phyloP scores from a whole-genome alignment of 2,888 invertebrate genomes.

The Tiphia femorata region DNA sequence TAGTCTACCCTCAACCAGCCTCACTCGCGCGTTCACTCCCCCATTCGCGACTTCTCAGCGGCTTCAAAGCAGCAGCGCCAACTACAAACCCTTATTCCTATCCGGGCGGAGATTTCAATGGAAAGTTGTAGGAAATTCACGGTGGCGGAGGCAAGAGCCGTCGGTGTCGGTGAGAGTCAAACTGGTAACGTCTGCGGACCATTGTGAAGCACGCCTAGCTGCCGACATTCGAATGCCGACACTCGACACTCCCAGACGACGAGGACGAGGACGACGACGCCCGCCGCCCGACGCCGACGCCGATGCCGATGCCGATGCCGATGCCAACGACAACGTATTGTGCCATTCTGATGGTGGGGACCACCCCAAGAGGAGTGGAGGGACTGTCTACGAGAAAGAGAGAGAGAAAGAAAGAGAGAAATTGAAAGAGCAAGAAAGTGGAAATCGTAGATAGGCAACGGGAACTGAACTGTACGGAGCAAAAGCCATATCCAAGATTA shows the following conservation, averaged over 20 bases:
- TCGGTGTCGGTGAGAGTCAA: slow-evolving; percentile 47
- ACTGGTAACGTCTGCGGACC: slow-evolving; percentile 51
- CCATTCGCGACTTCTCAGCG: neutral
- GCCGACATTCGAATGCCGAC: slow-evolving; percentile 41
- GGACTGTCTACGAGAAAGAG: slow-evolving; percentile 22
- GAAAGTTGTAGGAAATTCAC: slow-evolving; percentile 59
- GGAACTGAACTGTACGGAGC: slow-evolving; percentile 18
- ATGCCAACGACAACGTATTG: slow-evolving; percentile 34
- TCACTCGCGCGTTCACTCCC: slow-evolving; percentile 7
- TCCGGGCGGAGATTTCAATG: slow-evolving; percentile 54
- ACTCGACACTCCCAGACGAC: slow-evolving; percentile 38
- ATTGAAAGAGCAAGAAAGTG: slow-evolving; percentile 13
- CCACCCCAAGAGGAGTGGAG: neutral
- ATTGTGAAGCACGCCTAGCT: slow-evolving; percentile 46
- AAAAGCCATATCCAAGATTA: slow-evolving; percentile 46
- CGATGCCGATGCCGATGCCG: slow-evolving; percentile 13
- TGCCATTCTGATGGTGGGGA: slow-evolving; percentile 18
- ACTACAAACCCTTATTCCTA: slow-evolving; percentile 43
- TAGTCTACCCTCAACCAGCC: neutral
- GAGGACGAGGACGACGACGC: slow-evolving; percentile 16
- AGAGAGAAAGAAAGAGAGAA: neutral
- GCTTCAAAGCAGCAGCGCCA: slow-evolving; percentile 12
- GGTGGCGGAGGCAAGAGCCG: slow-evolving; percentile 45
- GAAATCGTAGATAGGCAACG: too few relatives aligned
- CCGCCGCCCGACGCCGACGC: slow-evolving; percentile 16